Evolutionary conservation across 1,140 invertebrate species (phyloP).

Genomic region (Ceratosolen fusciceps): DNA sequence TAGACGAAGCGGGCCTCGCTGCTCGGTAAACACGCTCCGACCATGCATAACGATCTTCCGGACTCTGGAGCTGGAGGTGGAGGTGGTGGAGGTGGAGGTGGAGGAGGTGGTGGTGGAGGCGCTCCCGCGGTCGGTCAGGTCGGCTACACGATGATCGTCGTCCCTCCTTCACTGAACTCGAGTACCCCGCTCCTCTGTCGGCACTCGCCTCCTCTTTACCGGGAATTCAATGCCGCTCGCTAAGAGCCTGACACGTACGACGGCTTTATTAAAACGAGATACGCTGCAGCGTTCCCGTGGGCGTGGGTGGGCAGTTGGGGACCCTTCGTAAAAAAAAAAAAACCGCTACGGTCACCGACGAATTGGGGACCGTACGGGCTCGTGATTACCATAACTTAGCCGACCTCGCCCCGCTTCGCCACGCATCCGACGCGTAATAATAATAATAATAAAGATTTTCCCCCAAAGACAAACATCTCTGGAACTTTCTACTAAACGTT

Average conservation of each 20-base stretch:
- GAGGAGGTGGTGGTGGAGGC: too few relatives aligned
- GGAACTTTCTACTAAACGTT: too few relatives aligned
- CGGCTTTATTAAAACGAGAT: background rate
- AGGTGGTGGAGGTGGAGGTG: too few relatives aligned
- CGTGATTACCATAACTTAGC: background rate
- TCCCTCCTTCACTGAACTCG: too few relatives aligned
- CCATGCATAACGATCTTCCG: conserved; percentile 56
- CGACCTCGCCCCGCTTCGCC: background rate
- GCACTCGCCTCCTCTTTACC: too few relatives aligned
- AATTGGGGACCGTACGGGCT: background rate
- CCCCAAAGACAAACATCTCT: too few relatives aligned
- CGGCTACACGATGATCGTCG: too few relatives aligned
- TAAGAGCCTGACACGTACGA: too few relatives aligned
- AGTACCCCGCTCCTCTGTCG: too few relatives aligned
- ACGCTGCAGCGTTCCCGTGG: background rate
- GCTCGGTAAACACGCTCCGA: conserved; percentile 62
- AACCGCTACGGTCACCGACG: background rate
- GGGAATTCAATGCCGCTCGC: too few relatives aligned
- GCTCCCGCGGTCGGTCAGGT: too few relatives aligned
- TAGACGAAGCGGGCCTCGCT: conserved; percentile 55
- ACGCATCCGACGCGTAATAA: background rate
- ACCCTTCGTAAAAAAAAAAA: background rate
- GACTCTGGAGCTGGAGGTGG: conserved; percentile 4
- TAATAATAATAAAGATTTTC: background rate
- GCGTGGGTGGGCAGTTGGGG: background rate